A percentile compares a stretch with the other conserved stretches of the same genome.
Conservation (phyloP, 2,888 invertebrate genomes). For the Drosophila trichaetosa region DNA sequence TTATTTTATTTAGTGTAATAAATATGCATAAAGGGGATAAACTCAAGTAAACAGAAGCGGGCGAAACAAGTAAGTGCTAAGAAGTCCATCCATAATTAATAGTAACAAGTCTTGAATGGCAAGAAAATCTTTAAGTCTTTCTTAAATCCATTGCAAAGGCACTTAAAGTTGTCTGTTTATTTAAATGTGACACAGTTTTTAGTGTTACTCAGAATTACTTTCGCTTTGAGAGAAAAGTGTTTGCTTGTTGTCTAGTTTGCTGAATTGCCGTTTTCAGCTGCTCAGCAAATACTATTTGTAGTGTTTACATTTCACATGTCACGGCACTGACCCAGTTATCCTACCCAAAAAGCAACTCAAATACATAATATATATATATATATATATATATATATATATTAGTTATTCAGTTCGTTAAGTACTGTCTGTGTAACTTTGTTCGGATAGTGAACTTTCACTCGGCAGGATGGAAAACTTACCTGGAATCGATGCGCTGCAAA, state of each 20-base stretch:
- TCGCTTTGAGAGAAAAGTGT: constrained; percentile 32
- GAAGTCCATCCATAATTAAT: background rate
- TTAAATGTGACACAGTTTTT: background rate
- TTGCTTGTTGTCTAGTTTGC: constrained; percentile 32
- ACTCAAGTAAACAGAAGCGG: background rate
- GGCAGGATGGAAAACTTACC: constrained; percentile 77
- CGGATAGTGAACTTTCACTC: constrained; percentile 38
- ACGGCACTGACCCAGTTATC: constrained; percentile 46
- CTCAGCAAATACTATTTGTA: constrained; percentile 33
- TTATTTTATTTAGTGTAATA: background rate
- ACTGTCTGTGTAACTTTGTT: constrained; percentile 19
- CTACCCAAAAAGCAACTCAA: constrained; percentile 1
- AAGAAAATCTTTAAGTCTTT: background rate
- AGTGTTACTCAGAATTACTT: constrained; percentile 13
- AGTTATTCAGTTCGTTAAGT: constrained; percentile 19
- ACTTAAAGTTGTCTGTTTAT: background rate
- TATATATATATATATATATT: background rate
- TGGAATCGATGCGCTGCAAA: constrained; percentile 89
- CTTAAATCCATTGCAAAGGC: background rate
- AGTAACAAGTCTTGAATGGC: background rate
- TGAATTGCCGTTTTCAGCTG: constrained; percentile 20
- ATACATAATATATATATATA: constrained; percentile 21
- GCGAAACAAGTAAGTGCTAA: background rate
- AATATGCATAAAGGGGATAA: background rate
- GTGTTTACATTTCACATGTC: constrained; percentile 12